Evolutionary conservation across 1,140 invertebrate genomes (phyloP).

Genomic region (Drosophila ambigua): DNA sequence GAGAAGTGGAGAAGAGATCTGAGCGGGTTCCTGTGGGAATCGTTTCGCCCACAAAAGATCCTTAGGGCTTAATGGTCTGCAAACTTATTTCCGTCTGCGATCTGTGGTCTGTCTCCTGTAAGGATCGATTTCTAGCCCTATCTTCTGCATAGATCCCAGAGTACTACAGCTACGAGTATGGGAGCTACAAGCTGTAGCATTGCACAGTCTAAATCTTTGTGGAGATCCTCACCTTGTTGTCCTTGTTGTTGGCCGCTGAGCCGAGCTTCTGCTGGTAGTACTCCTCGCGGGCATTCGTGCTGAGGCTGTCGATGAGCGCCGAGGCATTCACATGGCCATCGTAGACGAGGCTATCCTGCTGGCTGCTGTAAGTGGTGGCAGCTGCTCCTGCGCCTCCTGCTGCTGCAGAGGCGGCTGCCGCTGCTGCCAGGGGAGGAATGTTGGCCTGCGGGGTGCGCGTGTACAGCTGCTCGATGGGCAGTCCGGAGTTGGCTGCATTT

Average conservation of each 20-base stretch:
- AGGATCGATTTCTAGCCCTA: no score
- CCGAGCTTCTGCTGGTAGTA: slow-evolving; percentile 76
- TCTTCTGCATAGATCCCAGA: neutral
- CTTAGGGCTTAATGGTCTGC: no score
- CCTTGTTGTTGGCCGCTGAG: slow-evolving; percentile 59
- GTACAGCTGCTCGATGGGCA: slow-evolving; percentile 63
- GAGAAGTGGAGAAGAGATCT: no score
- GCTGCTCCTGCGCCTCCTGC: slow-evolving; percentile 42
- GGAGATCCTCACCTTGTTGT: slow-evolving; percentile 74
- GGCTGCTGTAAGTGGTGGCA: slow-evolving; percentile 38
- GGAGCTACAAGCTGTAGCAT: no score
- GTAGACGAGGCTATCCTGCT: slow-evolving; percentile 68
- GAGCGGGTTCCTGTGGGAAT: neutral
- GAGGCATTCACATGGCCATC: slow-evolving; percentile 82
- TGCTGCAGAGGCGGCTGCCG: slow-evolving; percentile 37
- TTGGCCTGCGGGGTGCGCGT: slow-evolving; percentile 67
- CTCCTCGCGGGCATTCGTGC: slow-evolving; percentile 72
- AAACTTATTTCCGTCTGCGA: neutral
- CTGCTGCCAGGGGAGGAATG: slow-evolving; percentile 61
- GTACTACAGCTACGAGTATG: no score
- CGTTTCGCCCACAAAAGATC: no score
- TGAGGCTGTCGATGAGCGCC: slow-evolving; percentile 81
- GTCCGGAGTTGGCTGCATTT: slow-evolving; percentile 35
- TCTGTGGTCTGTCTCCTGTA: neutral
- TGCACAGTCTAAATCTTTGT: no score